These are phyloP conservation scores for Callionymus lyra DNA, from an alignment of 2,113 vertebrate species.

Conservation along the genomic window DNA sequence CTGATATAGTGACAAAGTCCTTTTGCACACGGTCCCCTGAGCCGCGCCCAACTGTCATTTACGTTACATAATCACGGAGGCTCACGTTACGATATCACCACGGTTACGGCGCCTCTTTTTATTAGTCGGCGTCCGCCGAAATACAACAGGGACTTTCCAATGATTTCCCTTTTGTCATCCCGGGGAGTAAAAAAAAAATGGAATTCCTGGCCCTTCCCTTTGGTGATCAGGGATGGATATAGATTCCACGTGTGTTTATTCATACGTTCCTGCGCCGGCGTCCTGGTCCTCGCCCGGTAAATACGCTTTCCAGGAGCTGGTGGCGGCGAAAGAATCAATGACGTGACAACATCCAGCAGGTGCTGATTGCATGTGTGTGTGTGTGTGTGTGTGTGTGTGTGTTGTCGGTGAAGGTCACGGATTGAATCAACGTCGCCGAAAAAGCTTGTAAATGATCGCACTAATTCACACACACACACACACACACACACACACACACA, in stretches of 20 bases:
- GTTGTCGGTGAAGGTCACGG: constrained; percentile 61
- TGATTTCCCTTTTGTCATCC: constrained; percentile 51
- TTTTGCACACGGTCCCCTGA: no score
- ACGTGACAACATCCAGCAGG: constrained; percentile 47
- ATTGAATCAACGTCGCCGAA: constrained; percentile 64
- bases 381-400: constrained; percentile 13
- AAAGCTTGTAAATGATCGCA: constrained; percentile 50
- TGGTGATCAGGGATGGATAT: constrained; percentile 52
- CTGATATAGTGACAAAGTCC: no score
- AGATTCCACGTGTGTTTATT: constrained; percentile 52
- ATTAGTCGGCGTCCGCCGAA: constrained; percentile 40
- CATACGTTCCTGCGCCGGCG: constrained; percentile 46
- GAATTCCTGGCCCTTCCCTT: constrained; percentile 46
- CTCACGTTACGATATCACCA: constrained; percentile 34
- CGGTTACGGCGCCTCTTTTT: constrained; percentile 35
- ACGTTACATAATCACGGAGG: constrained; percentile 36
- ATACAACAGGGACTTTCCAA: constrained; percentile 28
- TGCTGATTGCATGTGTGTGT: constrained; percentile 56
- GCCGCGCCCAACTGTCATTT: constrained; percentile 22
- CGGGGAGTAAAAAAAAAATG: constrained; percentile 34
- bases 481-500: constrained; percentile 20
- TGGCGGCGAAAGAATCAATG: constrained; percentile 53
- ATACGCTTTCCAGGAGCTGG: constrained; percentile 20
- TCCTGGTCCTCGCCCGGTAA: constrained; percentile 28
- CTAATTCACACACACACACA: constrained; percentile 9